Evolutionary conservation across 2,888 invertebrate genomes (phyloP), one percentile per base, ranked within the genome.

Genomic region (Gasteruption jaculator): DNA sequence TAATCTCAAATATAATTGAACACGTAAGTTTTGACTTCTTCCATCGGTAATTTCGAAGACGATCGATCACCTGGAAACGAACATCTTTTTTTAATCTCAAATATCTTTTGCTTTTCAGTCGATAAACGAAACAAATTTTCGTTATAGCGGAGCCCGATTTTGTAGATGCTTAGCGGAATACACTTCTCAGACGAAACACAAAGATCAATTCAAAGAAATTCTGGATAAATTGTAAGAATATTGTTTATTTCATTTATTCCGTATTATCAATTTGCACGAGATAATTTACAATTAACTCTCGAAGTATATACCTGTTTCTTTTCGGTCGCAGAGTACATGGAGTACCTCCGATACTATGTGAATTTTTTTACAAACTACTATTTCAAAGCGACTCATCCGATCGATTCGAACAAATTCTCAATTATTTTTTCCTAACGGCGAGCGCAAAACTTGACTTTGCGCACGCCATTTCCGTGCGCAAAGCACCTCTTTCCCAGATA

Each of bases 121-220:
- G 38, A 82, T 91, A 59, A 78, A 76, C 42, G 85, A 89, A 71
- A 79, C 85, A 22, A 91, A 90, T 73, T 91, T 92, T 73, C 82
- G 89, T 54, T 92, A 91, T 71, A 90, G 86, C 65, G 91, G 90
- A 33, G 91, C 91, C 29, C 78, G 87, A 45, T 75, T 92, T 35
- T 91, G 89, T 71, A 83, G 83, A 58, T 80, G 82, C 72, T 77
- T 91, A 56, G 85, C 50, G 8, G 54, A 80, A 40, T 71, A 76
- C 44, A 76, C 75, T 54, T 40, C 58, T 12, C 24, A 52, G 21
- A n/a, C n/a, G 16, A n/a, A n/a, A 15, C 25, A 26, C 43, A 52
- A n/a, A 45, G 51, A 19, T 57, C 60, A 5, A 33, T 70, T 68
- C 41, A 61, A 64, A 44, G 52, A 60, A 11, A 57, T 50, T 19